A percentile compares a stretch with the other conserved stretches of the same genome.
Conservation (phyloP, 2,113 vertebrate species). For the Protobothrops flavoviridis region DNA sequence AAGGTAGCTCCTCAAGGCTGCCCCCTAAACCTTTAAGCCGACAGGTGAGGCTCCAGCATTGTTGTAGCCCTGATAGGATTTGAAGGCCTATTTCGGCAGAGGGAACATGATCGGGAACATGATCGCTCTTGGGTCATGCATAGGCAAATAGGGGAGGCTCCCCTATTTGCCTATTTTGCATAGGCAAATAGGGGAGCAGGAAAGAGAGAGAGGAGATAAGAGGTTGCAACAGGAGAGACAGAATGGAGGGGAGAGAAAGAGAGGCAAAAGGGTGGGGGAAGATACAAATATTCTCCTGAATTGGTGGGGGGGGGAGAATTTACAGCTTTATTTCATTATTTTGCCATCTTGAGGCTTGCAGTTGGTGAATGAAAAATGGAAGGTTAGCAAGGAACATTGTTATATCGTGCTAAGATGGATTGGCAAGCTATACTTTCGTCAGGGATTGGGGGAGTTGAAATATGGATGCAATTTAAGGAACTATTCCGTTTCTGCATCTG, state of each 20-base stretch:
- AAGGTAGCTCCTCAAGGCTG: not conserved
- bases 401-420: not conserved
- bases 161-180: too few species aligned
- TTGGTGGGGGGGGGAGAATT: not conserved
- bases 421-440: not conserved
- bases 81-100: not conserved
- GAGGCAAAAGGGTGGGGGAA: not conserved
- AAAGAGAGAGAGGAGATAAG: not conserved
- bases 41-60: not conserved
- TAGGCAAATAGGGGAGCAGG: not conserved
- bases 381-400: not conserved
- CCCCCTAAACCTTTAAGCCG: not conserved
- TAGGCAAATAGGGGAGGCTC: not conserved
- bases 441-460: not conserved
- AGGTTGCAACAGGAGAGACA: not conserved
- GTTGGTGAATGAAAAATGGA: not conserved
- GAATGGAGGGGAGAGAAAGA: not conserved
- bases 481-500: not conserved
- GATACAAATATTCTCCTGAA: not conserved
- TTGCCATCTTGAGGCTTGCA: not conserved
- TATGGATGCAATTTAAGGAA: accelerated
- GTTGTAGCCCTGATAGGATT: not conserved
- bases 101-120: not conserved
- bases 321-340: not conserved
- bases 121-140: not conserved